Evolutionary conservation across 2,797 vertebrate genomes (phyloP), one percentile per base, ranked within the genome.

Genomic region (Podarcis siculus): DNA sequence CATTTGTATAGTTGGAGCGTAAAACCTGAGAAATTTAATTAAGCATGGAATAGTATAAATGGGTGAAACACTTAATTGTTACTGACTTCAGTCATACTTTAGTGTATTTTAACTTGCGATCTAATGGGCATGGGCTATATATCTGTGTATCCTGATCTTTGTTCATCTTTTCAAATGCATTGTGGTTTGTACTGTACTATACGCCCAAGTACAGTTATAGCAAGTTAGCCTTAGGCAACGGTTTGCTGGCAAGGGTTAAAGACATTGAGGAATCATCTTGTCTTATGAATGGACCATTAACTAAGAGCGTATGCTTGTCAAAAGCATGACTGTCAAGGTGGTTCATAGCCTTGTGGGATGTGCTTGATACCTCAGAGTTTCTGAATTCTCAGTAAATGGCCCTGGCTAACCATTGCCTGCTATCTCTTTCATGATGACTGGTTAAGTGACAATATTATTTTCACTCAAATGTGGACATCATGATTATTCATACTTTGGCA

Each of bases 401-500:
- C 58, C 9, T 75, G 58, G 55, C 23, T 83, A 73, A 80, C 10
- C 66, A 87, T 81, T 49, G 42, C 45, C 35, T 78, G 61, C 5
- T 77, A 37, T 58, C 35, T 42, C 23, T 32, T 72, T 71, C 39
- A 79, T 23, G 49, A n/a, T 72, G 32, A 39, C n/a, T 87, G n/a
- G 55, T 83, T 75, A 66, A 66, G 39, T 61, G 39, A 49, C 66
- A 73, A 49, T 79, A 79, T 79, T 72, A 9, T 37, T 73, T 80
- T 79, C 32, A 39, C 3, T 2, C 7, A 49, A 15, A 86, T 72
- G 87, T 79, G 66, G 55, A 82, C 82, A 83, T 87, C 87, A 19
- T 85, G 69, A 81, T 85, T 85, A 75, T 66, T 89, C 69, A 76
- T 89, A 35, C 30, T 87, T 85, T 66, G 45, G 13, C 27, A 78